Evolutionary conservation across 2,797 vertebrate genomes (phyloP).

Genomic region (Lophotriccus pileatus): DNA sequence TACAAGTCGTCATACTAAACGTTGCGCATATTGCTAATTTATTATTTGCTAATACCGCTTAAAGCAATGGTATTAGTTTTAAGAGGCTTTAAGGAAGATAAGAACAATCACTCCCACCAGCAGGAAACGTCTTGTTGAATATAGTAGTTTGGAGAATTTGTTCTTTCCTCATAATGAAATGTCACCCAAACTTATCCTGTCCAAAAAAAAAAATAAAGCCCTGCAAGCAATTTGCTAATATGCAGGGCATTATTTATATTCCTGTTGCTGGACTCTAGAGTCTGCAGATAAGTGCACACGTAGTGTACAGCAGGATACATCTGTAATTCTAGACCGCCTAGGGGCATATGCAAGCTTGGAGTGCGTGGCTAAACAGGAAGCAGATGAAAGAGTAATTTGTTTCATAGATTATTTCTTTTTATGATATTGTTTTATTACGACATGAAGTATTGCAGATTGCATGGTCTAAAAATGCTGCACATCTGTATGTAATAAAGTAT

Average conservation of each 20-base stretch:
- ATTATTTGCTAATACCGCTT: background rate
- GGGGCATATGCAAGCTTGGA: background rate
- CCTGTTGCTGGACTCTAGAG: background rate
- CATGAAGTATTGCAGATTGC: background rate
- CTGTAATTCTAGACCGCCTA: background rate
- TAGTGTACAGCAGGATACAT: background rate
- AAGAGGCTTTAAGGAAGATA: background rate
- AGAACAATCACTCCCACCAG: background rate
- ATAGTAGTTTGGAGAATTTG: background rate
- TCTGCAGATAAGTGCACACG: background rate
- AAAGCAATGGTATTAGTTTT: background rate
- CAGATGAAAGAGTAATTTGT: constrained; percentile 12
- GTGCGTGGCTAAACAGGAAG: background rate
- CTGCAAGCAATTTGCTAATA: background rate
- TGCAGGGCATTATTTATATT: background rate
- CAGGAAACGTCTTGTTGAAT: background rate
- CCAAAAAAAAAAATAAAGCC: background rate
- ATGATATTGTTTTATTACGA: background rate
- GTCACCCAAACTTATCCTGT: constrained; percentile 5
- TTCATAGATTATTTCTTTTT: constrained; percentile 11
- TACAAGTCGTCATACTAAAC: background rate
- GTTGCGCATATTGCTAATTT: background rate
- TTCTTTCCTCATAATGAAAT: constrained; percentile 27
- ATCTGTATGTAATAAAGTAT: background rate
- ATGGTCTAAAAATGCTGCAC: background rate